These are phyloP conservation scores for Theristicus caerulescens DNA, from an alignment of 2,113 vertebrate genomes.

Conservation along the genomic window DNA sequence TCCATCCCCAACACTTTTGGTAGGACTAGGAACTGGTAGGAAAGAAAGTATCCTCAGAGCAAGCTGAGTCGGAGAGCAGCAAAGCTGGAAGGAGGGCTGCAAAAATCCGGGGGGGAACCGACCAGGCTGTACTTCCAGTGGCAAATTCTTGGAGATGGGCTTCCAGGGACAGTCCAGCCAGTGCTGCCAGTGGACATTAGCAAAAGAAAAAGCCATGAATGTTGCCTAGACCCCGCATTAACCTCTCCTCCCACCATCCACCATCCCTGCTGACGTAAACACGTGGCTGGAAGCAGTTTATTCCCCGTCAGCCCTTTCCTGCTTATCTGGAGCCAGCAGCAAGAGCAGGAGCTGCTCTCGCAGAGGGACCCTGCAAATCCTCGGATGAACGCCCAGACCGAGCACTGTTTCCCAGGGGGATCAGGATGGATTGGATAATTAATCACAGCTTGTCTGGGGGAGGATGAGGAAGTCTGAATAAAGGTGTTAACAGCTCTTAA, in stretches of 20 bases:
- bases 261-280: not conserved
- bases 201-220: not conserved
- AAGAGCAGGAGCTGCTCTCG: not conserved
- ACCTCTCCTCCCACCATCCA: not conserved
- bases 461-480: slow-evolving; percentile 65
- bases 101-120: not conserved
- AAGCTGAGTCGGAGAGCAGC: rapidly evolving
- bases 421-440: slow-evolving; percentile 55
- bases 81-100: not conserved
- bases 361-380: slow-evolving; percentile 8
- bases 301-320: not conserved
- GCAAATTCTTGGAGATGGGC: not conserved
- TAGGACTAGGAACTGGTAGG: not conserved
- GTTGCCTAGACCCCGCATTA: not conserved
- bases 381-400: rapidly evolving
- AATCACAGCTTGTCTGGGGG: slow-evolving; percentile 62
- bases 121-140: not conserved
- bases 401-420: slow-evolving; percentile 53
- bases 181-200: not conserved
- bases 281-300: not conserved
- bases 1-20: not conserved
- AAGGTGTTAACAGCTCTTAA: slow-evolving; percentile 70
- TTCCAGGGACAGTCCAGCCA: not conserved
- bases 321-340: not conserved
- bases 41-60: not conserved